A percentile compares a stretch with the other conserved stretches of the same genome.
These are phyloP conservation scores for Strigamia transsilvanica DNA, from an alignment of 2,888 invertebrate species.

Conservation along the genomic window DNA sequence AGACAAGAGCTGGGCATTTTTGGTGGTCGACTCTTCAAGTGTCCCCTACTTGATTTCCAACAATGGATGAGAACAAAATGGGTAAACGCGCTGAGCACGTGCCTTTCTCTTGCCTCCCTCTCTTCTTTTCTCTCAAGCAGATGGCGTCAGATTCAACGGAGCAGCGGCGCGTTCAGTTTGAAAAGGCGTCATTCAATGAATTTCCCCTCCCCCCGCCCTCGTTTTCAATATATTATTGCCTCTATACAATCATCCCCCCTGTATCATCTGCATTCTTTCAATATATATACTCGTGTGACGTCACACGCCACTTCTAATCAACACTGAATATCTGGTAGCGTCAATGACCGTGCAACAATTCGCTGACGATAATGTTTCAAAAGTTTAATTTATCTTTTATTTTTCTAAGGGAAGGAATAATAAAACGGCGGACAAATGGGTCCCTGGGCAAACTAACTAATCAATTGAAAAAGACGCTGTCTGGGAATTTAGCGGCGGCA, in stretches of 20 bases:
- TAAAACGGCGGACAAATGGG: background rate
- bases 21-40: constrained; percentile 34
- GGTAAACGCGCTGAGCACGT: constrained; percentile 27
- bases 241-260: constrained; percentile 28
- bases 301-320: constrained; percentile 9
- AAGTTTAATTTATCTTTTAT: background rate
- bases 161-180: constrained; percentile 34
- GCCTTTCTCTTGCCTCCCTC: constrained; percentile 34
- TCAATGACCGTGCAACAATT: constrained; percentile 22
- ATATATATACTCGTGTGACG: constrained; percentile 3
- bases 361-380: background rate
- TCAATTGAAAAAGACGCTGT: background rate
- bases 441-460: constrained; percentile 4
- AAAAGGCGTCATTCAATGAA: constrained; percentile 10
- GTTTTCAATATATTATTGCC: constrained; percentile 30
- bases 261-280: constrained; percentile 31
- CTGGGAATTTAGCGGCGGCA: constrained; percentile 26
- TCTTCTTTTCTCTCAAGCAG: constrained; percentile 35
- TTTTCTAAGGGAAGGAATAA: background rate
- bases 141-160: constrained; percentile 38
- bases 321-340: background rate
- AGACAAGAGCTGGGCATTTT: background rate
- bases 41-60: constrained; percentile 27
- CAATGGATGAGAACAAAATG: constrained; percentile 17
- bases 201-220: constrained; percentile 31